These are phyloP conservation scores for Equus quagga DNA, from an alignment of 2,113 vertebrate genomes.

Conservation along the genomic window DNA sequence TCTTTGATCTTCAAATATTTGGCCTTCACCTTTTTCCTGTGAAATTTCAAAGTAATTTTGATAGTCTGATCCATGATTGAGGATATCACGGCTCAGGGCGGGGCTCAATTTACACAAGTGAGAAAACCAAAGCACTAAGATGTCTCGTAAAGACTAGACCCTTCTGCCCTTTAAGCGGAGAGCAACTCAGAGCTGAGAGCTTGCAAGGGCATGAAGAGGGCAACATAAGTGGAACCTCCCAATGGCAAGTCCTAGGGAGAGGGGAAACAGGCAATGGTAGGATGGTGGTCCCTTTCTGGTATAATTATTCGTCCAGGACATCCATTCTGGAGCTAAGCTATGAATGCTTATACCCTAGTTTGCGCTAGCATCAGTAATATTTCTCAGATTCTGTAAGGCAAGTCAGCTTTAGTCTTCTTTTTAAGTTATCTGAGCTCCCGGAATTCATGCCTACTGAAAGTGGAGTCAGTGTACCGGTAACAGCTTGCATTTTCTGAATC, in stretches of 20 bases:
- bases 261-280: accelerated
- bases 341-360: neutral
- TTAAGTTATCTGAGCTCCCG: neutral
- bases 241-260: neutral
- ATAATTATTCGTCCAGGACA: neutral
- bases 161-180: neutral
- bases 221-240: neutral
- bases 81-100: neutral
- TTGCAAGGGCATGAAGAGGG: neutral
- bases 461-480: neutral
- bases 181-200: neutral
- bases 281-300: neutral
- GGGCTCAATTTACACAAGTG: neutral
- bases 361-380: neutral
- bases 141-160: neutral
- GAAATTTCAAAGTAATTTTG: neutral
- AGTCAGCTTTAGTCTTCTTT: neutral
- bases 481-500: conserved; percentile 28
- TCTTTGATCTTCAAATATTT: neutral
- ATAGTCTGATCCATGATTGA: neutral
- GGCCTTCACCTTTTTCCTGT: neutral
- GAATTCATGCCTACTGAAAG: conserved; percentile 4
- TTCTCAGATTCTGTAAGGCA: neutral
- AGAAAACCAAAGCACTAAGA: neutral
- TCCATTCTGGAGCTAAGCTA: neutral